Evolutionary conservation across 2,113 vertebrate species (phyloP).

Genomic region (Odontesthes bonariensis): DNA sequence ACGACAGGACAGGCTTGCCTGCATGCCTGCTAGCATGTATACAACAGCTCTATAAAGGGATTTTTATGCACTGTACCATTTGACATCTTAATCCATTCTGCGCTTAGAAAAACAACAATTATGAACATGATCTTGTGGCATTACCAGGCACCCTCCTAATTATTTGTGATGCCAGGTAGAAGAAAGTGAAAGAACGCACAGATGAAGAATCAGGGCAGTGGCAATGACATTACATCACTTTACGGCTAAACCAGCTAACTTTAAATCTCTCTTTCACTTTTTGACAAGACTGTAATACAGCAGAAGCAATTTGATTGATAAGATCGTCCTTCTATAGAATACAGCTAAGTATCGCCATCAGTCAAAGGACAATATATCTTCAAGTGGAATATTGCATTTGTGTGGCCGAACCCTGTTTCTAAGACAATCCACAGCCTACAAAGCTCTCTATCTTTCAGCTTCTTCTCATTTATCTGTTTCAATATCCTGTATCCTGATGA

Average conservation of each 20-base stretch:
- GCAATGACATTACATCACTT: not conserved
- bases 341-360: slow-evolving; percentile 57
- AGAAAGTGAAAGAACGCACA: not conserved
- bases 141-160: not conserved
- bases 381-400: slow-evolving; percentile 45
- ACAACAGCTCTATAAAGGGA: slow-evolving; percentile 43
- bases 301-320: slow-evolving; percentile 47
- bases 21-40: slow-evolving; percentile 59
- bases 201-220: not conserved
- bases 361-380: slow-evolving; percentile 60
- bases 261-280: slow-evolving; percentile 27
- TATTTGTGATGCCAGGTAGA: not conserved
- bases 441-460: slow-evolving; percentile 61
- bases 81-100: slow-evolving; percentile 56
- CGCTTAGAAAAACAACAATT: slow-evolving; percentile 36
- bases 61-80: slow-evolving; percentile 19
- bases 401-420: slow-evolving; percentile 7
- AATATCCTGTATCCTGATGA: slow-evolving; percentile 80
- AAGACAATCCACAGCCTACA: slow-evolving; percentile 43
- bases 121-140: not conserved
- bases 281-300: slow-evolving; percentile 20
- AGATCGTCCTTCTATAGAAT: slow-evolving; percentile 38
- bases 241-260: slow-evolving; percentile 4
- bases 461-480: slow-evolving; percentile 76
- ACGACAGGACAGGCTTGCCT: slow-evolving; percentile 56